Conservation (phyloP, 2,888 invertebrate species). For the Ellobium chinense region DNA sequence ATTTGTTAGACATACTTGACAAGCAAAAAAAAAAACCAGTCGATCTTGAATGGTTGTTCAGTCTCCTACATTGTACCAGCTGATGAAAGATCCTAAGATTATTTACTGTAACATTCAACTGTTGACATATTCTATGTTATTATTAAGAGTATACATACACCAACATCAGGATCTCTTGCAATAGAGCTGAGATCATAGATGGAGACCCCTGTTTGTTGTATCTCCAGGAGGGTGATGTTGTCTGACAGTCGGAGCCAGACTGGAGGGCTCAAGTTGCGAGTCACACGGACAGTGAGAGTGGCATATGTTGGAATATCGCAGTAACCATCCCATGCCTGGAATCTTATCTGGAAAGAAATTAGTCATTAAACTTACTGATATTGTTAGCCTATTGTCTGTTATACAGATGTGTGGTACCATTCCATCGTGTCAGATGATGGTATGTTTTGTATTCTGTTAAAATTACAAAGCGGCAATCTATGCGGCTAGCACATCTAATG, state of each 20-base stretch:
- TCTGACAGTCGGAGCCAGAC: conserved; percentile 52
- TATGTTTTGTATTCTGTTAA: too few species aligned
- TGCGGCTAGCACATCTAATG: too few species aligned
- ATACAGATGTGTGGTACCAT: too few species aligned
- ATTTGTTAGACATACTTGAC: not conserved
- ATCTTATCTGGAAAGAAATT: conserved; percentile 61
- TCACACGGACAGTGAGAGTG: conserved; percentile 62
- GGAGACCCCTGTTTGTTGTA: conserved; percentile 19
- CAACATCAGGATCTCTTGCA: conserved; percentile 32
- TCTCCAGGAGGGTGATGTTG: conserved; percentile 56
- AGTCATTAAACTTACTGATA: not conserved
- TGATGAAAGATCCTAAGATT: too few species aligned
- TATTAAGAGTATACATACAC: too few species aligned
- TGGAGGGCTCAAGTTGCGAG: conserved; percentile 66
- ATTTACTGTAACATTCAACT: too few species aligned
- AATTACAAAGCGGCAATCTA: too few species aligned
- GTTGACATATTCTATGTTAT: too few species aligned
- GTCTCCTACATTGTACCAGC: not conserved
- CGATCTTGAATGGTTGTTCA: too few species aligned
- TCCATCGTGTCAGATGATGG: too few species aligned
- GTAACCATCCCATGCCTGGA: conserved; percentile 68
- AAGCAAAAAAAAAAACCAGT: too few species aligned
- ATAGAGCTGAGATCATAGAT: conserved; percentile 11
- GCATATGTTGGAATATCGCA: conserved; percentile 34
- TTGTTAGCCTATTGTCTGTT: too few species aligned